Conservation (phyloP, 2,888 invertebrate genomes). For the Lapara coniferarum region DNA sequence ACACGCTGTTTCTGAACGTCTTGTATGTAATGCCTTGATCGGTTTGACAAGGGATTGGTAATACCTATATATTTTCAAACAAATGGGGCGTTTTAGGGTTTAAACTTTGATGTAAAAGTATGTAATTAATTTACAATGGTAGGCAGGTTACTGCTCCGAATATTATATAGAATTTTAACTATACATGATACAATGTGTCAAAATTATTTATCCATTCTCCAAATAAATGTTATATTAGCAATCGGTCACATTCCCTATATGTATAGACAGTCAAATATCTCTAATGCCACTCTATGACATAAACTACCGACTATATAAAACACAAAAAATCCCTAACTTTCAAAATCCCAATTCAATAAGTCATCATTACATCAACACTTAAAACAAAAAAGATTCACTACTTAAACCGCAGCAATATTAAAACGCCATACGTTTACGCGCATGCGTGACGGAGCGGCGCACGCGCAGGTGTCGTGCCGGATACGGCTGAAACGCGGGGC, state of each 20-base stretch:
- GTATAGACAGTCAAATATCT: neutral
- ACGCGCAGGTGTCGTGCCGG: conserved; percentile 79
- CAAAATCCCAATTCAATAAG: conserved; percentile 5
- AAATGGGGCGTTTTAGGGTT: no score
- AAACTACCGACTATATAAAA: neutral
- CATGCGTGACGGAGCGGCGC: conserved; percentile 53
- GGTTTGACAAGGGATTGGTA: neutral
- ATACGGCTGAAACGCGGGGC: conserved; percentile 67
- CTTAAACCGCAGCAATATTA: conserved; percentile 68
- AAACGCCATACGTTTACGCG: conserved; percentile 70
- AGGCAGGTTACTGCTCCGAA: no score
- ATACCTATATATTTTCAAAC: neutral
- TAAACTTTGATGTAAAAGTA: no score
- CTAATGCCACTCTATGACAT: neutral
- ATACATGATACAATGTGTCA: no score
- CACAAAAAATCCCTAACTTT: neutral
- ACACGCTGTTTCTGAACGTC: neutral
- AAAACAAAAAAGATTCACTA: conserved; percentile 69
- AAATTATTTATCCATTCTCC: no score
- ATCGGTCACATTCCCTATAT: no score
- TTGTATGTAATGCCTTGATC: neutral
- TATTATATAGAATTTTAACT: no score
- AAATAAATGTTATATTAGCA: no score
- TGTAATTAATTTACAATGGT: no score
- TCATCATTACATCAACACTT: conserved; percentile 56